Conservation (phyloP, 37 sponge, comb jelly and placozoan species). For the Petrosia ficiformis region DNA sequence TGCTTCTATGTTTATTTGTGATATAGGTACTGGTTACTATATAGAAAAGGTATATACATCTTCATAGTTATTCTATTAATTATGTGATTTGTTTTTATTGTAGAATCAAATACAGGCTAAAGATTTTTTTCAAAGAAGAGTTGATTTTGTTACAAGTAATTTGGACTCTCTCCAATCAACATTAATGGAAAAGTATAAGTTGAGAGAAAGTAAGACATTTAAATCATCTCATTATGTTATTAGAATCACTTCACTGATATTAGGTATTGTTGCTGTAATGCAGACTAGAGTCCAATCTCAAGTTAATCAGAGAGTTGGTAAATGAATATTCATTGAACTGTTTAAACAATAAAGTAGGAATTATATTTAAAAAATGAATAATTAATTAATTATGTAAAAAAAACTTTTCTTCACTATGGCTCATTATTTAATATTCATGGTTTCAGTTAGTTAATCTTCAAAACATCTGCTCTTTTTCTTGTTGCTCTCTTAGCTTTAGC, state of each 20-base stretch:
- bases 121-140: slow-evolving; percentile 75
- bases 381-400: too few relatives aligned
- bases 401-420: too few relatives aligned
- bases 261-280: too few relatives aligned
- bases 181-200: slow-evolving; percentile 75
- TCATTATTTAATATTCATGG: too few relatives aligned
- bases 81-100: not conserved
- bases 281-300: too few relatives aligned
- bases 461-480: not conserved
- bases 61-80: not conserved
- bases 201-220: slow-evolving; percentile 76
- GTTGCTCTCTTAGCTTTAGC: not conserved
- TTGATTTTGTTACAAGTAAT: slow-evolving; percentile 84
- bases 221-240: not conserved
- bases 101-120: slow-evolving; percentile 45
- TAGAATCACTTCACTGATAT: too few relatives aligned
- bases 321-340: too few relatives aligned
- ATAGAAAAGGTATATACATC: slow-evolving; percentile 78
- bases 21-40: slow-evolving; percentile 96
- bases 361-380: too few relatives aligned
- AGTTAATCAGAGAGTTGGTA: too few relatives aligned
- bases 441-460: too few relatives aligned
- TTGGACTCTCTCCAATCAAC: slow-evolving; percentile 77
- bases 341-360: too few relatives aligned
- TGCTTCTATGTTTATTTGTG: slow-evolving; percentile 77